Evolutionary conservation across 2,113 vertebrate species (phyloP), one percentile per base, ranked within the genome.

Genomic region (Eretmochelys imbricata): DNA sequence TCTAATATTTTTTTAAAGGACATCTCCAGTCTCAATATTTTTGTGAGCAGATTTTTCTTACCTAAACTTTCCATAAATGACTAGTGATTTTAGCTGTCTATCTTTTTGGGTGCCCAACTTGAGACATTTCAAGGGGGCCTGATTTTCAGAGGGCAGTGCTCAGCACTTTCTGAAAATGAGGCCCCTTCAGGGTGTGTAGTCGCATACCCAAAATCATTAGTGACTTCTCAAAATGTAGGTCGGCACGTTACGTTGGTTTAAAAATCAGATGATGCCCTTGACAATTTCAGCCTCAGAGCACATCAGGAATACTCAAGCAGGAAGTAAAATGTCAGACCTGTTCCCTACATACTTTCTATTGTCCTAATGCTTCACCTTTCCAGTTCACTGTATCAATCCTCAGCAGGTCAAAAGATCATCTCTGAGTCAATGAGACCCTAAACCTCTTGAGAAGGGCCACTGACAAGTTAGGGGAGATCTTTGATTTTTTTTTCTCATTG

Each of bases 1-100:
- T 24, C 49, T 76, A 93, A 46, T 91, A 42, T 10, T 51, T 49
- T 90, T 96, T 90, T 5, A 94, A 93, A 65, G n/a, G 84, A 22
- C 62, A 94, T 54, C 14, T 81, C 38, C 1, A 1, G 13, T 88
- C 75, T 69, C 31, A 69, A 69, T 16, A n/a, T n/a, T 69, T 17
- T 69, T 69, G 62, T 35, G n/a, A 69, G 16, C 59, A 90, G 38
- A 11, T 22, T 75, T n/a, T 84, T 16, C 49, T 86, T 4, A 17
- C 13, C 5, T 89, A 57, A 0, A 0, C 59, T 88, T 89, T 84
- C 65, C 0, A 1, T 5, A 57, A 91, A 84, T 27, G 62, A 8
- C 31, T 27, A 54, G 19, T 89, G 13, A 85, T 76, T 95, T 48
- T 86, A 72, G 51, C n/a, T 17, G 84, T n/a, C 29, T 25, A 3